phyloP scores from a whole-genome alignment of 2,888 invertebrate genomes.

The Agonopterix heracliana region DNA sequence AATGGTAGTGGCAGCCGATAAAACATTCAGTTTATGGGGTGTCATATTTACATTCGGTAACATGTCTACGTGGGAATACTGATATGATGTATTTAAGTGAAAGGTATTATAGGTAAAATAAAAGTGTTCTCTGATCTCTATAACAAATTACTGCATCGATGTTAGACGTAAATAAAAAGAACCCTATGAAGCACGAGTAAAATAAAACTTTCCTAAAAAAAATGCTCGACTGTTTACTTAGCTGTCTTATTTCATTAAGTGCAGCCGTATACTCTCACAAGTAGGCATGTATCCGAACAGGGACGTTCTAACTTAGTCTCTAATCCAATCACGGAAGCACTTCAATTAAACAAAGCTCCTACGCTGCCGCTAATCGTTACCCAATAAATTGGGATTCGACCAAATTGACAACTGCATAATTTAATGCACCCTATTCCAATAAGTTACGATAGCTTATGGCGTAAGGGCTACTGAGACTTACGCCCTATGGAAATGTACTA shows the following conservation, averaged over 20 bases:
- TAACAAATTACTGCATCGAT: neutral
- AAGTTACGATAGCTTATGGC: conserved; percentile 5
- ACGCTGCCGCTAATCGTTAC: conserved; percentile 59
- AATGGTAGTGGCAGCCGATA: conserved; percentile 70
- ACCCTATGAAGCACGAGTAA: neutral
- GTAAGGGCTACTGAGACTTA: conserved; percentile 6
- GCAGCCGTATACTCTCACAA: conserved; percentile 1
- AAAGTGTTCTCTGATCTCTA: neutral
- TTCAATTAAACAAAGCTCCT: conserved; percentile 59
- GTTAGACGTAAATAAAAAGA: neutral
- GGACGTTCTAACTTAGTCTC: conserved; percentile 5
- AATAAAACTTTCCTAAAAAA: neutral
- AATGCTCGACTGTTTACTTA: neutral
- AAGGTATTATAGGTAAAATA: neutral
- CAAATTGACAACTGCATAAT: conserved; percentile 40
- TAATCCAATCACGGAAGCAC: conserved; percentile 60
- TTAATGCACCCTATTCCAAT: conserved; percentile 36
- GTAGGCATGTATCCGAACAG: conserved; percentile 3
- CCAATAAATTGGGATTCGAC: conserved; percentile 52
- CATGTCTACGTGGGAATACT: conserved; percentile 61
- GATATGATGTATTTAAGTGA: conserved; percentile 37
- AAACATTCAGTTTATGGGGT: conserved; percentile 75
- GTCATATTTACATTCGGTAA: conserved; percentile 74
- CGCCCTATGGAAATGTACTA: conserved; percentile 5
- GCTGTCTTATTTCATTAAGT: conserved; percentile 12